These are phyloP conservation scores for Ophioderma brevispina DNA, from an alignment of 35 echinoderm and acorn worm genomes.

Conservation along the genomic window DNA sequence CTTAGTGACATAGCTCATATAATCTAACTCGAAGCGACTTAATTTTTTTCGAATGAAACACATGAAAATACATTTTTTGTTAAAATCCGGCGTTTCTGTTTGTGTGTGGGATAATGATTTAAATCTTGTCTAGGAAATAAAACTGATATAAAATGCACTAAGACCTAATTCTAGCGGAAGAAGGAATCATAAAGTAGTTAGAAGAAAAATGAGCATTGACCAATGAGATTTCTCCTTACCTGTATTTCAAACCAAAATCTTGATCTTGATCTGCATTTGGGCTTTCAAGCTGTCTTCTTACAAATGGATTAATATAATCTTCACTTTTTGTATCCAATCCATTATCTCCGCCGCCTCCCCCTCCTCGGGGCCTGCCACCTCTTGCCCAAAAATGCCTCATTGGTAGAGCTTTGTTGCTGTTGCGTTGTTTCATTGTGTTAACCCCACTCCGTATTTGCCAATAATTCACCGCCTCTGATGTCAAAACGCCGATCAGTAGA, in stretches of 20 bases:
- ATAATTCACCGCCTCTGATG: conserved; percentile 1
- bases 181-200: no score
- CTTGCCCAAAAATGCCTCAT: background rate
- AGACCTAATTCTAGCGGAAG: no score
- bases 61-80: no score
- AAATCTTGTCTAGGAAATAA: no score
- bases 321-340: background rate
- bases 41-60: no score
- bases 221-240: background rate
- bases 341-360: no score
- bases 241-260: conserved; percentile 11
- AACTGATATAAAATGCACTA: no score
- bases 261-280: background rate
- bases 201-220: no score
- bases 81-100: no score
- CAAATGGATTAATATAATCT: background rate
- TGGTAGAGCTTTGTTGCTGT: background rate
- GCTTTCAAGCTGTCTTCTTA: background rate
- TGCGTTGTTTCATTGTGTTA: background rate
- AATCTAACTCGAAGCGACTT: no score
- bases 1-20: no score
- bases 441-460: background rate
- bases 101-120: no score
- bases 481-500: background rate
- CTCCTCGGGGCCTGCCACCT: background rate